A percentile compares a stretch with the other conserved stretches of the same genome.
Conservation (phyloP, 2,113 vertebrate species). For the Anas platyrhynchos region DNA sequence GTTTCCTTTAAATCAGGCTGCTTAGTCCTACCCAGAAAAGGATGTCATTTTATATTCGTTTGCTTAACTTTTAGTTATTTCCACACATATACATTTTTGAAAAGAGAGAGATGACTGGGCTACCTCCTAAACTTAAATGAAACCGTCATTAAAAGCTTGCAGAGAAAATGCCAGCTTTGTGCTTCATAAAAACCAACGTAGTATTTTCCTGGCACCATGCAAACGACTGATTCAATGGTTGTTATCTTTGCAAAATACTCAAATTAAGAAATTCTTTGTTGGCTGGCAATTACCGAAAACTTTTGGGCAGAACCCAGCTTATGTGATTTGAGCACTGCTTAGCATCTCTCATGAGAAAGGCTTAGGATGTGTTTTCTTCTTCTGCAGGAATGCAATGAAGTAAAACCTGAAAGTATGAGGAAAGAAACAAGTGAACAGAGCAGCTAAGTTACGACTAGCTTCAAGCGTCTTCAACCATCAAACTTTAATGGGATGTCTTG, state of each 20-base stretch:
- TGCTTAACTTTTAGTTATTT: slow-evolving; percentile 41
- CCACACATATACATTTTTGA: neutral
- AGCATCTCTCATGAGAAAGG: neutral
- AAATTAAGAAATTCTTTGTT: slow-evolving; percentile 23
- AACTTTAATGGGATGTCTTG: neutral
- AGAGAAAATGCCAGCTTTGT: slow-evolving; percentile 47
- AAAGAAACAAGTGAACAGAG: neutral
- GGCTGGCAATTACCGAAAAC: slow-evolving; percentile 15
- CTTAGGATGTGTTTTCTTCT: neutral
- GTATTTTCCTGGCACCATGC: slow-evolving; percentile 60
- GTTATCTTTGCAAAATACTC: slow-evolving; percentile 64
- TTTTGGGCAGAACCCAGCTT: slow-evolving; percentile 1
- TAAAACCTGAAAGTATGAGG: neutral
- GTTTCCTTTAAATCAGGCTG: slow-evolving; percentile 1
- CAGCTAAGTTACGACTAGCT: neutral
- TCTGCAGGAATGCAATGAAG: neutral
- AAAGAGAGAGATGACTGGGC: neutral
- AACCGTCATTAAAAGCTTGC: slow-evolving; percentile 10
- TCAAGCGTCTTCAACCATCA: slow-evolving; percentile 1
- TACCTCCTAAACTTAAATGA: slow-evolving; percentile 43
- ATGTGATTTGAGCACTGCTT: neutral
- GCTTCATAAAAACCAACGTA: neutral
- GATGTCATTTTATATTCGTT: neutral
- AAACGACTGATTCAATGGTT: slow-evolving; percentile 31
- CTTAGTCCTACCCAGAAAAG: neutral